Evolutionary conservation across 2,797 vertebrate genomes (phyloP), one percentile per base, ranked within the genome.

Genomic region (Esox masquinongy): DNA sequence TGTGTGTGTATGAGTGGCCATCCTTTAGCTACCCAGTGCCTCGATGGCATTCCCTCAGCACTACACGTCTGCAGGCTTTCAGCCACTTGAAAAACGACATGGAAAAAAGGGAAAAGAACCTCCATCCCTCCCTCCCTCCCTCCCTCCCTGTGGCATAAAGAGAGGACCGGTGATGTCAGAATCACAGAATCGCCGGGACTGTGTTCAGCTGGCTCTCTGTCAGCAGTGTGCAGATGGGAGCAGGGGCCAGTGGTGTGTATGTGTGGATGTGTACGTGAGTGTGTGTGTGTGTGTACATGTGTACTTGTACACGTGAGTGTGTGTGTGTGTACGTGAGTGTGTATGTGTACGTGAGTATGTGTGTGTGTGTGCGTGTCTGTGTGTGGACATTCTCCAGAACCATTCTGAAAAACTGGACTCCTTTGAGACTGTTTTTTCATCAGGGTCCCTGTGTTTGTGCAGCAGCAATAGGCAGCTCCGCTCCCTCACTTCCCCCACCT

Each of bases 81-180:
- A 81, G 83, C 74, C 76, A 51, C 71, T 75, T 53, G 70, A 77
- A 61, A 79, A 71, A 47, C 43, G 12, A 47, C 43, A 11, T 9
- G 5, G 26, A 50, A 36, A n/a, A 36, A 39, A 51, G 34, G 29
- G 36, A 15, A 19, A 43, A 53, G 24, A 50, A 61, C 56, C 43
- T 47, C 39, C 29, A 5, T 53, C 17, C 50, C 50, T 51, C 22
- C n/a, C 56, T 22, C 22, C 56, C 43, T 77, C 17, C 49, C 50
- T 16, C 22, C n/a, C 56, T 22, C 22, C 56, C 43, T 77, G 64
- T 69, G 77, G 84, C 84, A 88, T 86, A 76, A 82, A 79, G 74
- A 78, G 78, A 47, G 12, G 71, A 53, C 84, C 24, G 83, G 83
- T 93, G 88, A 93, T 88, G 90, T 92, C 90, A 92, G 82, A 84